A percentile compares a stretch with the other conserved stretches of the same genome.
phyloP scores from a whole-genome alignment of 2,888 invertebrate species.

The Hymenopus coronatus region DNA sequence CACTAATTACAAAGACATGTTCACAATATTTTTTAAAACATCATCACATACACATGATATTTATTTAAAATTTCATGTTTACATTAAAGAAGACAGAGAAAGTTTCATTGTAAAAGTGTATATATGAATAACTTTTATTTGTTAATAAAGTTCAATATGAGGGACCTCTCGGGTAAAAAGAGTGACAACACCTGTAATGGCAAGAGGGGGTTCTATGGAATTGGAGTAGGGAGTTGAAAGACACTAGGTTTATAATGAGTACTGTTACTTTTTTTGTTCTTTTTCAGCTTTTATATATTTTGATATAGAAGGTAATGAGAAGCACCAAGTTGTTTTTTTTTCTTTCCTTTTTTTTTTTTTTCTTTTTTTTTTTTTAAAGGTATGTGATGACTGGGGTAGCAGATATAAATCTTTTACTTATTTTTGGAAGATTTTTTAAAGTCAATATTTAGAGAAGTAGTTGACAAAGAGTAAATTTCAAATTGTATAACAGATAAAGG shows the following conservation, averaged over 20 bases:
- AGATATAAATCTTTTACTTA: not conserved
- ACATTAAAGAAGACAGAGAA: not conserved
- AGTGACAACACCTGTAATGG: not conserved
- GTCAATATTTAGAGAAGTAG: not conserved
- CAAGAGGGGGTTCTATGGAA: not conserved
- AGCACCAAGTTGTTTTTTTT: not conserved
- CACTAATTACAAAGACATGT: not conserved
- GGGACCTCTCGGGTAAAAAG: not conserved
- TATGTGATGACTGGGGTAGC: not conserved
- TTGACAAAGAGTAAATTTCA: not conserved
- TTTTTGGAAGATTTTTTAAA: not conserved
- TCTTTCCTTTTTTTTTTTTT: not conserved
- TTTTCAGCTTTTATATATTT: not conserved
- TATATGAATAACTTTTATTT: not conserved
- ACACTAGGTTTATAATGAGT: not conserved
- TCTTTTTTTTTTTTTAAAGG: not conserved
- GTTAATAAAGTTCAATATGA: not conserved
- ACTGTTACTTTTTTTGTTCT: not conserved
- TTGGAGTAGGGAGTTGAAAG: slow-evolving; percentile 1
- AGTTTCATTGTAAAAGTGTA: not conserved
- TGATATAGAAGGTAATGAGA: not conserved
- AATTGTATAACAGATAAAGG: slow-evolving; percentile 6
- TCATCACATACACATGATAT: not conserved
- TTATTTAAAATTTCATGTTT: not conserved
- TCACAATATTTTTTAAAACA: not conserved